Conservation (phyloP, 2,113 vertebrate species). For the Bos javanicus region DNA sequence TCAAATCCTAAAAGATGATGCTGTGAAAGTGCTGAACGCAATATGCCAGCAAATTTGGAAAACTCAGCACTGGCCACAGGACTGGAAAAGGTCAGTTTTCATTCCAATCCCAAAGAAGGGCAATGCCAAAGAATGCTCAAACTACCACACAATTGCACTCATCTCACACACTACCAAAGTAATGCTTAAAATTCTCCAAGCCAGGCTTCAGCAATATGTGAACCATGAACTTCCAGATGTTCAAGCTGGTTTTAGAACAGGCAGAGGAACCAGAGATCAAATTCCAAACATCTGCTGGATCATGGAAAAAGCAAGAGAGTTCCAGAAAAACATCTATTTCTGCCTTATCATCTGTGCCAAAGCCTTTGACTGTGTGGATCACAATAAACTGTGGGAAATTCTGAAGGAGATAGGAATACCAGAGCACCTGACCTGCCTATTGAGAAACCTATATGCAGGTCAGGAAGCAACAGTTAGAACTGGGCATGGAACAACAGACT, state of each 20-base stretch:
- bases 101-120: too few species aligned
- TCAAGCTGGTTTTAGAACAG: background rate
- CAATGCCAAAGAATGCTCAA: background rate
- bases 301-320: background rate
- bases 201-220: accelerated
- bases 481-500: background rate
- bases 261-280: background rate
- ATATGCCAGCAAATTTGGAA: background rate
- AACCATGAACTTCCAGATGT: background rate
- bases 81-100: background rate
- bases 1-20: background rate
- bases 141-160: background rate
- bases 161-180: background rate
- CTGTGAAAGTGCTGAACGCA: too few species aligned
- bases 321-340: background rate
- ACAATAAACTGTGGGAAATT: too few species aligned
- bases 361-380: background rate
- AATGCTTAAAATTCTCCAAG: background rate
- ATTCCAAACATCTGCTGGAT: accelerated
- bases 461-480: background rate
- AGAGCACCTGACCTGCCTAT: background rate
- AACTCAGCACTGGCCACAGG: background rate
- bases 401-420: too few species aligned
- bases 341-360: background rate
- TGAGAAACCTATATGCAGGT: background rate